phyloP scores from a whole-genome alignment of 2,113 vertebrate species.

The Pogona vitticeps region DNA sequence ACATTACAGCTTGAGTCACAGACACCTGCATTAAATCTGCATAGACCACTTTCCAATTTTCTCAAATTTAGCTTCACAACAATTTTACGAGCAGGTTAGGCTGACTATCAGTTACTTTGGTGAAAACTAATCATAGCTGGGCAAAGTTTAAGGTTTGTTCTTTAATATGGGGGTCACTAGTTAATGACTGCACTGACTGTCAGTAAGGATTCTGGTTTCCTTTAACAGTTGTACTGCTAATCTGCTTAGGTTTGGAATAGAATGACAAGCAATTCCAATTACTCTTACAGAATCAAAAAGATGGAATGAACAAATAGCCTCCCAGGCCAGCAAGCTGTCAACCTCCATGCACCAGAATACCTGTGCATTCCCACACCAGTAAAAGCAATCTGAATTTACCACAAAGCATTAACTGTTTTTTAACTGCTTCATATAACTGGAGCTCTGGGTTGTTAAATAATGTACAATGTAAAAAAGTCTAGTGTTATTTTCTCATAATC shows the following conservation, averaged over 20 bases:
- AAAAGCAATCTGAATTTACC: neutral
- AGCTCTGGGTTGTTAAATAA: neutral
- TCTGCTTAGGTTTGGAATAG: neutral
- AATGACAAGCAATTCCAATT: neutral
- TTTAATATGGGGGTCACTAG: neutral
- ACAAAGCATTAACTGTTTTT: neutral
- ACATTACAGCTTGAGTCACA: neutral
- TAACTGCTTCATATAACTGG: neutral
- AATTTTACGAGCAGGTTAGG: neutral
- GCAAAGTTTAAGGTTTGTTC: neutral
- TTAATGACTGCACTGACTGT: neutral
- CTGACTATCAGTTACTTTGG: neutral
- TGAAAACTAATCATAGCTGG: neutral
- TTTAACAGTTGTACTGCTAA: neutral
- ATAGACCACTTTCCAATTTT: too few relatives aligned
- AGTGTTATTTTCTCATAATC: neutral
- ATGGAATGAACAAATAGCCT: neutral
- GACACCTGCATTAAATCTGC: neutral
- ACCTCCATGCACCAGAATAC: neutral
- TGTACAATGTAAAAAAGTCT: neutral
- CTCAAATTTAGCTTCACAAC: neutral
- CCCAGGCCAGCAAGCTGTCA: neutral
- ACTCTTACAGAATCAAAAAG: neutral
- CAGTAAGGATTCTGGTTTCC: neutral
- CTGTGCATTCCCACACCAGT: neutral